Conservation (phyloP, 2,888 invertebrate genomes). For the Acholoe squamosa region DNA sequence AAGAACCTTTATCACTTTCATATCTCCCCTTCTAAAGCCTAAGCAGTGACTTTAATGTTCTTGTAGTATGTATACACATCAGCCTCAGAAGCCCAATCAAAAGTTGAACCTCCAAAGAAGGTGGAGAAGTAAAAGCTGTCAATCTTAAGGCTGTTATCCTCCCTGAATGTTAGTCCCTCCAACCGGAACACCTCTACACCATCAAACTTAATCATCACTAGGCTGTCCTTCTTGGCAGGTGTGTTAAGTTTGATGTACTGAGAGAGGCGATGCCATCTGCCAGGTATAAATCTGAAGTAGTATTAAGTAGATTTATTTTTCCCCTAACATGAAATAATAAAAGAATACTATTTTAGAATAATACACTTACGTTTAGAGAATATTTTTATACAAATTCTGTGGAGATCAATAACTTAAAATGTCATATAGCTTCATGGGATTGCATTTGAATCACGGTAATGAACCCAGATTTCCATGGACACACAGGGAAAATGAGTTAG, state of each 20-base stretch:
- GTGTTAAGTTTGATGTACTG: slow-evolving; percentile 74
- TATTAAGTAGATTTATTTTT: no score
- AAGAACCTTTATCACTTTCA: no score
- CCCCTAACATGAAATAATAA: no score
- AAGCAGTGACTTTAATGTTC: slow-evolving; percentile 69
- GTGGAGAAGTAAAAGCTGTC: slow-evolving; percentile 75
- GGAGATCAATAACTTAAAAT: no score
- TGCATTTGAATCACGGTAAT: no score
- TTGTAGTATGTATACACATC: slow-evolving; percentile 74
- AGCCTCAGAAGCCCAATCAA: slow-evolving; percentile 71
- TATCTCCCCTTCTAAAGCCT: no score
- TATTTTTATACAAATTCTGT: no score
- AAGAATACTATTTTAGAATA: no score
- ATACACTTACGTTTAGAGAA: no score
- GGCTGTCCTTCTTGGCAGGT: slow-evolving; percentile 70
- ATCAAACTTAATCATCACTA: slow-evolving; percentile 72
- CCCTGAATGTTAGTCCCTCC: slow-evolving; percentile 70
- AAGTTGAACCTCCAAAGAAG: slow-evolving; percentile 74
- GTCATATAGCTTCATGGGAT: no score
- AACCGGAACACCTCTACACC: slow-evolving; percentile 68
- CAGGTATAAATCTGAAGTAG: slow-evolving; percentile 65
- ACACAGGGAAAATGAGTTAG: no score
- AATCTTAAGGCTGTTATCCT: slow-evolving; percentile 69
- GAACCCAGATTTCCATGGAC: no score
- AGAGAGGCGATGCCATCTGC: slow-evolving; percentile 72